A percentile compares a stretch with the other conserved stretches of the same genome.
Evolutionary conservation across 2,113 vertebrate genomes (phyloP).

Genomic region (Hucho hucho): DNA sequence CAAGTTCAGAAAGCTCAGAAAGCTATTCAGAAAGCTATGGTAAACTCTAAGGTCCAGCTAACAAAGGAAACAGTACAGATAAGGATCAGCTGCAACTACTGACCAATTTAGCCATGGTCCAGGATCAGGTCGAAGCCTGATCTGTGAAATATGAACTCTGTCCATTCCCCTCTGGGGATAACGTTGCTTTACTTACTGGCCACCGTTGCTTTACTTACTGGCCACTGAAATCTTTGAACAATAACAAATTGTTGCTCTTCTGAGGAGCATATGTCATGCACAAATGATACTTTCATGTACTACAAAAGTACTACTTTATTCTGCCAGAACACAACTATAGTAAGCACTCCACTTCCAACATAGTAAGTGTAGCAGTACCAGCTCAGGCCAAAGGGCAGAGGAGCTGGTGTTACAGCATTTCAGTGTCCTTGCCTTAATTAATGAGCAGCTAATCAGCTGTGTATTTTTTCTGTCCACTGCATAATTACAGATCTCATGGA

Average conservation of each 20-base stretch:
- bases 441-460: conserved; percentile 67
- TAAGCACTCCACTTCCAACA: background rate
- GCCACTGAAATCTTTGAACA: conserved; percentile 8
- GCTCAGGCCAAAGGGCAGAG: conserved; percentile 18
- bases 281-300: background rate
- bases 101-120: conserved; percentile 55
- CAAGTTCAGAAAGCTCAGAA: no score
- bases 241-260: no score
- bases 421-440: conserved; percentile 69
- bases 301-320: no score
- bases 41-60: conserved; percentile 30
- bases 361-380: background rate
- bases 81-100: conserved; percentile 44
- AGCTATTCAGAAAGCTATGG: conserved; percentile 14
- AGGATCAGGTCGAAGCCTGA: conserved; percentile 46
- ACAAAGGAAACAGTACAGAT: conserved; percentile 39
- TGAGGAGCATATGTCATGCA: background rate
- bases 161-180: conserved; percentile 25
- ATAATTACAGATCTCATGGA: background rate
- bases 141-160: conserved; percentile 42
- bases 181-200: conserved; percentile 58
- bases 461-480: conserved; percentile 45
- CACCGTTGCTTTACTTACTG: conserved; percentile 59
- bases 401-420: conserved; percentile 27
- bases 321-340: no score